These are phyloP conservation scores for Baryphthengus martii DNA, from an alignment of 2,113 vertebrate genomes.

Conservation along the genomic window DNA sequence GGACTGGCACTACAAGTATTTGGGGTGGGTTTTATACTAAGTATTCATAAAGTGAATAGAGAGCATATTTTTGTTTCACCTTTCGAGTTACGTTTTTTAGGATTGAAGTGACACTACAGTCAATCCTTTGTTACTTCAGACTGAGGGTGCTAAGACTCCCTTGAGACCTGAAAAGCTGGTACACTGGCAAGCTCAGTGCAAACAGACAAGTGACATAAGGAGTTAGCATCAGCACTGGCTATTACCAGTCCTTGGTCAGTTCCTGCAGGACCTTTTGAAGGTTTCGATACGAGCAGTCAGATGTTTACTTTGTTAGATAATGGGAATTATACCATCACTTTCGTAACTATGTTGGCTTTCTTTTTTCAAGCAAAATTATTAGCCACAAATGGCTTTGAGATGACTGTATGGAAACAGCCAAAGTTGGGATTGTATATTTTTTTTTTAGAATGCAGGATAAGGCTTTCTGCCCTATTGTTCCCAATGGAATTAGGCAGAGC, in stretches of 20 bases:
- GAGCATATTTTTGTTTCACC: not conserved
- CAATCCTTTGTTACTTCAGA: not conserved
- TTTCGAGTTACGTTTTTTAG: not conserved
- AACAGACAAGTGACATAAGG: not conserved
- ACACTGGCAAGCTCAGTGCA: not conserved
- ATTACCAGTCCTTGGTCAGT: not conserved
- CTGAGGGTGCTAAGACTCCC: not conserved
- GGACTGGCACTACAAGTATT: not conserved
- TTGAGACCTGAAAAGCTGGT: not conserved
- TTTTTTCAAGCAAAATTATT: not conserved
- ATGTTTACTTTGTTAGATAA: no score
- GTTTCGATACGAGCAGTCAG: not conserved
- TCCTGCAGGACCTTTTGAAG: not conserved
- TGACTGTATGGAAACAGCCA: not conserved
- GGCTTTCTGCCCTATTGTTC: not conserved
- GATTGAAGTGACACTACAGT: not conserved
- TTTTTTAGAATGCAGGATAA: not conserved
- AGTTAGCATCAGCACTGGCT: not conserved
- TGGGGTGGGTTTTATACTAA: not conserved
- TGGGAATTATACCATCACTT: no score
- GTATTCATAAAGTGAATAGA: not conserved
- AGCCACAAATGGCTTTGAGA: not conserved
- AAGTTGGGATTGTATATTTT: not conserved
- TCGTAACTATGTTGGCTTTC: not conserved
- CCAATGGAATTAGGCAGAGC: not conserved